Evolutionary conservation across 2,113 vertebrate species (phyloP), one percentile per base, ranked within the genome.

Genomic region (Tursiops truncatus): DNA sequence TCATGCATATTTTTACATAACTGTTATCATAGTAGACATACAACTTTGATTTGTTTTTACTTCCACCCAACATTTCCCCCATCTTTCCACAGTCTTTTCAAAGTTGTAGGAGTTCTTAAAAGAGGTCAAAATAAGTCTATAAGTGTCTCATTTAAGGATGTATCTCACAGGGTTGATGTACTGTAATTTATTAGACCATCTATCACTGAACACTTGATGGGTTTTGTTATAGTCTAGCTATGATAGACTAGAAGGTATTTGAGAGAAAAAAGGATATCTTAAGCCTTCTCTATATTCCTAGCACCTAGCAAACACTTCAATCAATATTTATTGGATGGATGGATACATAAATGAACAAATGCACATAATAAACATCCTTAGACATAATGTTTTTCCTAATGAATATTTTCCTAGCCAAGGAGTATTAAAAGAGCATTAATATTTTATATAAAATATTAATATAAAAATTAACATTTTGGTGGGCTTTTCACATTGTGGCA

Each of bases 21-120:
- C n/a, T 62, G 71, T 63, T 87, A 71, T 73, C 26, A 68, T 26
- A 68, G 76, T 26, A 67, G 36, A 82, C 81, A 65, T 9, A 89
- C 3, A 56, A 89, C 62, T 94, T 89, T 33, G 79, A 93, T 79
- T 91, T 80, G 25, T 95, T 94, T 92, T 89, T 38, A n/a, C 20
- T 77, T 94, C 74, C 44, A 56, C 13, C 47, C 74, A n/a, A 31
- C 74, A 71, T 63, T 92, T 63, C 44, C 53, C 68, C 89, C 31
- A 31, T 36, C 84, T 70, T 50, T 25, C 50, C 76, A 79, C 25
- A 62, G 38, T 80, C 68, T 96, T 94, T 93, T 86, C 36, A 82
- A 56, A 89, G 73, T 36, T 70, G 26, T 8, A 70, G 68, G 63
- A 25, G 33, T 89, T 89, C 86, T 92, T n/a, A 67, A 71, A 71